phyloP scores from a whole-genome alignment of 2,113 vertebrate genomes.

The Oostethus manadensis region DNA sequence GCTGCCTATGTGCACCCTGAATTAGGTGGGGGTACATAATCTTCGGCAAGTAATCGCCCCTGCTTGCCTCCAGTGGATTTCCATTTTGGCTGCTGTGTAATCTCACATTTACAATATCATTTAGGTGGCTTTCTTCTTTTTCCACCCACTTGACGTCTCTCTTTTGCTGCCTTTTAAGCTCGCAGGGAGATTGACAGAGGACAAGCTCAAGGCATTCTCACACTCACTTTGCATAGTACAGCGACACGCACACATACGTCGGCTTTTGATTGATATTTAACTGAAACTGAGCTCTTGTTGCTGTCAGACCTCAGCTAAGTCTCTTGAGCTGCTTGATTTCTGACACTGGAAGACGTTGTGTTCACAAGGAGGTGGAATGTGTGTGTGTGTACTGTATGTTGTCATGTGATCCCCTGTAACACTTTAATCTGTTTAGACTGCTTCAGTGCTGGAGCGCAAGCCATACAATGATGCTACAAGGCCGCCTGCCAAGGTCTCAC shows the following conservation, averaged over 20 bases:
- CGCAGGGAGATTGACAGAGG: conserved; percentile 67
- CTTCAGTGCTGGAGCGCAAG: conserved; percentile 56
- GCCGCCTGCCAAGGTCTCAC: conserved; percentile 48
- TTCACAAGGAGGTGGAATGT: conserved; percentile 43
- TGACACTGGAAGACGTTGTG: conserved; percentile 69
- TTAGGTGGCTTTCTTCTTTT: conserved; percentile 62
- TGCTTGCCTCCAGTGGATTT: conserved; percentile 62
- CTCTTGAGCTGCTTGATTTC: conserved; percentile 69
- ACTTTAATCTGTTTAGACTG: conserved; percentile 75
- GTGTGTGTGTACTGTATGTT: conserved; percentile 39
- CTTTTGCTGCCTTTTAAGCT: conserved; percentile 49
- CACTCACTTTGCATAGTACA: conserved; percentile 48
- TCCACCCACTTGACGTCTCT: conserved; percentile 62
- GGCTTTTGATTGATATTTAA: conserved; percentile 74
- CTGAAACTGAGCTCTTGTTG: conserved; percentile 71
- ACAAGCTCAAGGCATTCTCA: conserved; percentile 62
- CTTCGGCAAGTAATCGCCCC: conserved; percentile 58
- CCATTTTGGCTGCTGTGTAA: conserved; percentile 68
- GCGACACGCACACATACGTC: conserved; percentile 10
- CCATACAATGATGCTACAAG: conserved; percentile 44
- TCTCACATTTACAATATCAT: conserved; percentile 72
- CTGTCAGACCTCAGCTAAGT: conserved; percentile 68
- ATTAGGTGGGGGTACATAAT: conserved; percentile 61
- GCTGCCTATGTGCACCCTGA: conserved; percentile 46
- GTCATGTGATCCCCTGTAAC: conserved; percentile 71